A percentile compares a stretch with the other conserved stretches of the same genome.
phyloP scores from a whole-genome alignment of 2,113 vertebrate genomes.

The Recurvirostra avosetta region DNA sequence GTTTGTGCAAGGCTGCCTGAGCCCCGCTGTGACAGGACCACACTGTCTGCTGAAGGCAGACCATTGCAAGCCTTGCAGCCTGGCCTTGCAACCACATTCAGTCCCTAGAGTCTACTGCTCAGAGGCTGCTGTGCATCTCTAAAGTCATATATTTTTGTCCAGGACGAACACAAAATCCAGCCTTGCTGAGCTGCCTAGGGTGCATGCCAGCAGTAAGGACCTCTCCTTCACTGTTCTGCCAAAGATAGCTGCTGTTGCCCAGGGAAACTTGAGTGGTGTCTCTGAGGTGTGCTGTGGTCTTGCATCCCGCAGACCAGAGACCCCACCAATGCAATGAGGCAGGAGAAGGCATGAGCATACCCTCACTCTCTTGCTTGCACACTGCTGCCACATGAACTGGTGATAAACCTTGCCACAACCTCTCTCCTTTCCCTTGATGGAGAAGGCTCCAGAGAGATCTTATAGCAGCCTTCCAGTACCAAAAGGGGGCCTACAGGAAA shows the following conservation, averaged over 20 bases:
- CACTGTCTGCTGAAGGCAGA: neutral
- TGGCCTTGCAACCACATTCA: no score
- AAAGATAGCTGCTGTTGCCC: accelerated
- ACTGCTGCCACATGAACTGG: no score
- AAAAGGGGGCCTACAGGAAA: neutral
- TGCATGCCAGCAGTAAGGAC: neutral
- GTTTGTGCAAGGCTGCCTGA: neutral
- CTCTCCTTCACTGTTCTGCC: neutral
- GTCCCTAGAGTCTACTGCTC: neutral
- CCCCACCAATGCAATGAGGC: neutral
- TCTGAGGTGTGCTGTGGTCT: neutral
- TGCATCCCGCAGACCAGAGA: neutral
- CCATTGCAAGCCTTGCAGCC: neutral
- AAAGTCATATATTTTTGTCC: neutral
- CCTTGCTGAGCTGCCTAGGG: neutral
- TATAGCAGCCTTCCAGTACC: neutral
- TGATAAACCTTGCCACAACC: neutral
- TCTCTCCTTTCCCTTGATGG: neutral
- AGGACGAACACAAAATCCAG: neutral
- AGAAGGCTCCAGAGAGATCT: neutral
- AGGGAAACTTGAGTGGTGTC: neutral
- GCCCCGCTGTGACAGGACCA: neutral
- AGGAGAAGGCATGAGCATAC: neutral
- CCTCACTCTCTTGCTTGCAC: neutral
- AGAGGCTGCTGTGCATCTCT: neutral